Evolutionary conservation across 2,888 invertebrate species (phyloP).

Genomic region (Drosophila mayaguana): DNA sequence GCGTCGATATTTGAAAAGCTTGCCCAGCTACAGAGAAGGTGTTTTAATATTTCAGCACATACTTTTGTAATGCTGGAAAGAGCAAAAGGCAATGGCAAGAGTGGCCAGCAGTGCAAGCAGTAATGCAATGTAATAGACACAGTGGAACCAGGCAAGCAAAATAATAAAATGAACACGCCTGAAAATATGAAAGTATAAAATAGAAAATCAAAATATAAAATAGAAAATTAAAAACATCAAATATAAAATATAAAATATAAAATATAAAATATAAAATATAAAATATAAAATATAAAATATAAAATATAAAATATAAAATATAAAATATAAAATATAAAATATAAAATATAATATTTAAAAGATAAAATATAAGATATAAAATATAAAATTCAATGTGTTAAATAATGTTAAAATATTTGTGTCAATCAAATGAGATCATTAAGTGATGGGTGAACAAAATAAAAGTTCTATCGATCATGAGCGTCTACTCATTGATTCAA

Average conservation of each 20-base stretch:
- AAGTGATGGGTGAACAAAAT: background rate
- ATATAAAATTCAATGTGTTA: too few relatives aligned
- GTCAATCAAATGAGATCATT: background rate
- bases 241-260: background rate
- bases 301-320: background rate
- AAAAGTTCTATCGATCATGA: background rate
- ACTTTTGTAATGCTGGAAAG: conserved; percentile 8
- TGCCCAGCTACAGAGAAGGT: conserved; percentile 33
- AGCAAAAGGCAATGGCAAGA: conserved; percentile 1
- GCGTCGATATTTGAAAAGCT: conserved; percentile 39
- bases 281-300: background rate
- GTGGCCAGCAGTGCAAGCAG: background rate
- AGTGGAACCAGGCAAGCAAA: conserved; percentile 9
- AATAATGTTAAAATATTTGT: too few relatives aligned
- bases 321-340: background rate
- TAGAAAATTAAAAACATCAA: background rate
- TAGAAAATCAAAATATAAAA: too few relatives aligned
- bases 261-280: background rate
- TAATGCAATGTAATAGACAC: conserved; percentile 34
- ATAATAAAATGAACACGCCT: too few relatives aligned
- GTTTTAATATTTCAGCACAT: conserved; percentile 39
- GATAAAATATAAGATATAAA: background rate
- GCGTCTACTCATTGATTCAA: background rate
- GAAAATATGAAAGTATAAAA: too few relatives aligned
- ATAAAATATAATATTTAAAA: background rate